These are phyloP conservation scores for Trachemys scripta DNA, from an alignment of 2,113 vertebrate species.

Conservation along the genomic window DNA sequence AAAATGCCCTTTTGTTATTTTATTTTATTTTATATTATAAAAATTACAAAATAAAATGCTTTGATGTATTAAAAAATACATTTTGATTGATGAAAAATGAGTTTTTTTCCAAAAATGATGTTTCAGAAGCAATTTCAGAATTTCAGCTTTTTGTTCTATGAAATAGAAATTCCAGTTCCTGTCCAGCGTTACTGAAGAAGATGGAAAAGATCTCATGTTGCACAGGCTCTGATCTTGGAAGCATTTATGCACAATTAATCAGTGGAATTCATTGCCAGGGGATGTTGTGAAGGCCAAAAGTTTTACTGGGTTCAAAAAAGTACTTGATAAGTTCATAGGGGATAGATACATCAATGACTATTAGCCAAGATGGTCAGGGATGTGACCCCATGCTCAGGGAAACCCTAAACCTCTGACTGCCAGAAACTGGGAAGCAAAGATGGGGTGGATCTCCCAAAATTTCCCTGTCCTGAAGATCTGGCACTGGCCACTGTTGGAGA, in stretches of 20 bases:
- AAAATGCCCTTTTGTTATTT: not conserved
- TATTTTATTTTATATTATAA: not conserved
- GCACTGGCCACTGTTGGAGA: not conserved
- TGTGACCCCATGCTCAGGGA: not conserved
- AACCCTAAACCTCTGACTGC: not conserved
- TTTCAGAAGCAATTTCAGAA: not conserved
- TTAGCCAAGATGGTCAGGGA: not conserved
- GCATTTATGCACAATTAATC: not conserved
- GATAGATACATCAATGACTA: not conserved
- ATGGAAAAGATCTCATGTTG: not conserved
- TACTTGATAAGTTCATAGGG: not conserved
- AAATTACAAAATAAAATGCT: not conserved
- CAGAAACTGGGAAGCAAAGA: not conserved
- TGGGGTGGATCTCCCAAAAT: not conserved
- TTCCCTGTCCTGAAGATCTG: not conserved
- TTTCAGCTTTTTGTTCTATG: not conserved
- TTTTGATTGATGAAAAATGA: not conserved
- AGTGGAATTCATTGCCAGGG: not conserved
- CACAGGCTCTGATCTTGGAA: not conserved
- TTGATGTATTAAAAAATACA: not conserved
- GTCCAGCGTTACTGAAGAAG: not conserved
- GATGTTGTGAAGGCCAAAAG: not conserved
- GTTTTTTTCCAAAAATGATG: not conserved
- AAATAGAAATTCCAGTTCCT: not conserved
- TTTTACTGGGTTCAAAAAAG: not conserved